Base-by-base conservation (phyloP, 2,888 invertebrate genomes). In the Gnatocerus cornutus region DNA sequence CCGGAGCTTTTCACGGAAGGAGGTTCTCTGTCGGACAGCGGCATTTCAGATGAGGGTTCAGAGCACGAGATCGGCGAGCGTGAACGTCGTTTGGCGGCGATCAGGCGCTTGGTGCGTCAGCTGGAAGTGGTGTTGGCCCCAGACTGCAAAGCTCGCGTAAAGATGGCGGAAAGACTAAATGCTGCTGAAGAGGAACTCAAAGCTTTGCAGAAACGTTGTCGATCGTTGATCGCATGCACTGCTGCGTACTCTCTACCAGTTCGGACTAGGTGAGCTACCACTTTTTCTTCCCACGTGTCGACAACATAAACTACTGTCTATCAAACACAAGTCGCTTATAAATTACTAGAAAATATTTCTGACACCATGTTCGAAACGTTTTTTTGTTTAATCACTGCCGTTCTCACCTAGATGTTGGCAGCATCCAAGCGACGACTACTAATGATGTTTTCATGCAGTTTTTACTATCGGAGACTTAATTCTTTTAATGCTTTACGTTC, bases 11-110 rank as follows among this genome's bases (percentile, higher is more conserved):
- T 85, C 68, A 81, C 82, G 8, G 85, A 85, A 64, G 91, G 91
- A 71, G 91, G 91, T 71, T 92, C 92, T n/a, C 85, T 91, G 69
- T 92, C 92, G 0, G 92, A 93, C 86, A 92, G 92, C 29, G 93
- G 93, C n/a, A 92, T 93, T 76, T 92, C 92, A 6, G 93, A 93
- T 81, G 92, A 92, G 68, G 92, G 92, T 78, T 92, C 80, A 82
- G 89, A 86, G 86, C 91, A 91, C 72, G 92, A 84, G 84, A 86
- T 84, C 59, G 88, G 88, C 73, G 90, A 91, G 65, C 88, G 93
- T 37, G 92, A 92, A 72, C 87, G 90, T 33, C 87, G 92, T 1
- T 85, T 93, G 39, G 87, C 89, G n/a, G 90, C 90, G 0, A 86
- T 93, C 67, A 85, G 91, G 33, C 88, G 91, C 66, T 84, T 92